Evolutionary conservation across 2,113 vertebrate species (phyloP).

Genomic region (Lutjanus erythropterus): DNA sequence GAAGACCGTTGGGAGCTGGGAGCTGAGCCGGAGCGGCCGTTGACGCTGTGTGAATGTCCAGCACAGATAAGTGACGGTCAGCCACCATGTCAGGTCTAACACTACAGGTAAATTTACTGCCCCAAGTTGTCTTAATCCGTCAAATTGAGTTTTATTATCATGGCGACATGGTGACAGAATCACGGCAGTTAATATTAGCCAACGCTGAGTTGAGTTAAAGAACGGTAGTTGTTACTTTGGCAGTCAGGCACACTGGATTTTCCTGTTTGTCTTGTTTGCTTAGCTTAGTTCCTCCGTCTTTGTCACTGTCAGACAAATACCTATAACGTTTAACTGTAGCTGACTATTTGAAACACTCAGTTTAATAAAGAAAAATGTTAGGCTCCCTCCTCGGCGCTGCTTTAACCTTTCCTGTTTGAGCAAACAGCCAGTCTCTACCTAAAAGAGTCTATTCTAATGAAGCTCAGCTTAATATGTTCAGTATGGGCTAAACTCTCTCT

Average conservation of each 20-base stretch:
- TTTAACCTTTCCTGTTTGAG: not conserved
- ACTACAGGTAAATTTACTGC: conserved; percentile 61
- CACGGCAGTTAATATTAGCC: not conserved
- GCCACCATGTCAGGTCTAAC: conserved; percentile 69
- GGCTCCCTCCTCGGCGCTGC: not conserved
- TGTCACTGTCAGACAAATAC: not conserved
- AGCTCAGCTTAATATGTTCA: not conserved
- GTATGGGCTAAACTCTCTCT: not conserved
- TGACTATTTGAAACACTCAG: not conserved
- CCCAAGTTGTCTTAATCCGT: not conserved
- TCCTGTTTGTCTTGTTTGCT: conserved; percentile 70
- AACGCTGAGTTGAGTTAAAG: not conserved
- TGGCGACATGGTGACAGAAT: not conserved
- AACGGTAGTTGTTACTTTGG: not conserved
- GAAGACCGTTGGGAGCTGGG: not conserved
- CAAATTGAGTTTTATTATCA: not conserved
- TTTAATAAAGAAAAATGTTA: not conserved
- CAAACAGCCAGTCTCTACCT: not conserved
- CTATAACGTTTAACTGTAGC: not conserved
- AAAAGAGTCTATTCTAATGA: not conserved
- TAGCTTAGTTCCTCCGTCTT: conserved; percentile 11
- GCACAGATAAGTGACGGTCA: not conserved
- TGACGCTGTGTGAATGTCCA: conserved; percentile 19
- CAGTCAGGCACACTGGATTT: conserved; percentile 46
- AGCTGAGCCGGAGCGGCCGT: not conserved